These are phyloP conservation scores for Dysmachus trigonus DNA, from an alignment of 2,888 invertebrate species.

Conservation along the genomic window DNA sequence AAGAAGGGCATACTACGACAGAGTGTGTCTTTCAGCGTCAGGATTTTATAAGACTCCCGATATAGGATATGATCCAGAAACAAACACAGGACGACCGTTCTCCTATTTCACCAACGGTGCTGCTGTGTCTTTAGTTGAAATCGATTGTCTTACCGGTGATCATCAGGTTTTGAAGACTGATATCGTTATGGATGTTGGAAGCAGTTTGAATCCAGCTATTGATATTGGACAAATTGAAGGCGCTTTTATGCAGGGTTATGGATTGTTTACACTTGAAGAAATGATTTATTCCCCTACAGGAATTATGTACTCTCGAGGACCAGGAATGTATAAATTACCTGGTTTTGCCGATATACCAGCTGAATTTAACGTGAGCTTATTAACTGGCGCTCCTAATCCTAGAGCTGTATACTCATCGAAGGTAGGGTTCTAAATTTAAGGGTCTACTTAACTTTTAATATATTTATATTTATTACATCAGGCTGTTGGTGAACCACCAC, in stretches of 20 bases:
- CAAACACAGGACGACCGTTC: slow-evolving; percentile 77
- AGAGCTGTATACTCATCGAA: slow-evolving; percentile 95
- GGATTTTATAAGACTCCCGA: slow-evolving; percentile 84
- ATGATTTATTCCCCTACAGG: slow-evolving; percentile 87
- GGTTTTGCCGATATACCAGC: slow-evolving; percentile 91
- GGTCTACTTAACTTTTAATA: neutral
- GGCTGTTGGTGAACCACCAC: slow-evolving; percentile 96
- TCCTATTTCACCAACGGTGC: slow-evolving; percentile 89
- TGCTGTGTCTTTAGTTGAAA: slow-evolving; percentile 88
- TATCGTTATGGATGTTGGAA: slow-evolving; percentile 96
- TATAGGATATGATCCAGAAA: slow-evolving; percentile 76
- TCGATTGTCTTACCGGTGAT: slow-evolving; percentile 94
- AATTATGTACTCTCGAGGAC: slow-evolving; percentile 83
- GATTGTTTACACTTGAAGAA: slow-evolving; percentile 90
- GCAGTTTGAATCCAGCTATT: slow-evolving; percentile 94
- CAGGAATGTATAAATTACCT: slow-evolving; percentile 94
- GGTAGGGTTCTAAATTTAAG: slow-evolving; percentile 65
- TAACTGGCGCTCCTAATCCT: slow-evolving; percentile 90
- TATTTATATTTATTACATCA: slow-evolving; percentile 59
- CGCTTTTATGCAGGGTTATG: slow-evolving; percentile 93
- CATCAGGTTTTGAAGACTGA: slow-evolving; percentile 88
- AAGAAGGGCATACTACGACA: slow-evolving; percentile 76
- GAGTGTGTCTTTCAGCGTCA: slow-evolving; percentile 82
- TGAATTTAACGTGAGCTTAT: slow-evolving; percentile 89
- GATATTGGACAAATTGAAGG: slow-evolving; percentile 98